phyloP scores from a whole-genome alignment of 1,140 invertebrate species.

The Uloborus diversus region DNA sequence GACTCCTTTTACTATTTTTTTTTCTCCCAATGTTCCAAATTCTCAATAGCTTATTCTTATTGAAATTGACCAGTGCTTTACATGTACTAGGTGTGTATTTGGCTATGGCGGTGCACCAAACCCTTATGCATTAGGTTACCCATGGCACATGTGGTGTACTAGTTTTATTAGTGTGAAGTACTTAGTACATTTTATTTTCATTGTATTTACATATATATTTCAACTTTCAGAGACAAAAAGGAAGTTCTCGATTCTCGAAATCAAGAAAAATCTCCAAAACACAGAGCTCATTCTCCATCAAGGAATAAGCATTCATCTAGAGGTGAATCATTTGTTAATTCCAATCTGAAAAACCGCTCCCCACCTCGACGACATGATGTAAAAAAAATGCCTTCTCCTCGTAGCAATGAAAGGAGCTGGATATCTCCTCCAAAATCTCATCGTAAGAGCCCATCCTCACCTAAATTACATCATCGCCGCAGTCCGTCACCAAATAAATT shows the following conservation, averaged over 20 bases:
- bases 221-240: no score
- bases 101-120: no score
- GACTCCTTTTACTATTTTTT: no score
- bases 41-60: no score
- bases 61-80: no score
- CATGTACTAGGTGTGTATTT: no score
- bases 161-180: no score
- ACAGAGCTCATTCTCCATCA: slow-evolving; percentile 11
- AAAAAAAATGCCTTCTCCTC: slow-evolving; percentile 5
- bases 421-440: neutral
- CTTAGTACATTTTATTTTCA: no score
- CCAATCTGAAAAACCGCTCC: slow-evolving; percentile 6
- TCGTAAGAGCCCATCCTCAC: neutral
- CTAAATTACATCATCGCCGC: neutral
- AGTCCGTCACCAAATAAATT: slow-evolving; percentile 44
- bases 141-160: no score
- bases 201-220: no score
- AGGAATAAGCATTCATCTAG: neutral
- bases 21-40: no score
- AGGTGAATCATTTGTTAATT: neutral
- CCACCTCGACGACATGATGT: neutral
- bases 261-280: slow-evolving; percentile 15
- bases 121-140: no score
- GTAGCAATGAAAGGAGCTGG: neutral
- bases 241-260: neutral